Percentiles rank a stretch among this genome's conserved stretches.
Evolutionary conservation across 1,140 invertebrate species (phyloP).

Genomic region (Neodiprion pinetum): DNA sequence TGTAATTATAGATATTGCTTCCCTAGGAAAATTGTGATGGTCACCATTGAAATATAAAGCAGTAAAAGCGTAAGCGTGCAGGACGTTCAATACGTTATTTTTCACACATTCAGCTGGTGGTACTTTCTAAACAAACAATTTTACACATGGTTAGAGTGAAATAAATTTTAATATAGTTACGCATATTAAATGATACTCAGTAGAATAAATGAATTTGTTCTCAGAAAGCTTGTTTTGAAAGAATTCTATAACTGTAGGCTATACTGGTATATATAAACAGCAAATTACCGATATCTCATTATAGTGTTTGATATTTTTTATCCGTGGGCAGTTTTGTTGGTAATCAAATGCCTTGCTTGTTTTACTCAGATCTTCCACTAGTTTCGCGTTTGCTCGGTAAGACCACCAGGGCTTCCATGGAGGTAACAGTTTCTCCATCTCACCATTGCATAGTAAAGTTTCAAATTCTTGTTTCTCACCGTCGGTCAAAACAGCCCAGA

Average conservation of each 20-base stretch:
- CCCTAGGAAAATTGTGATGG: slow-evolving; percentile 65
- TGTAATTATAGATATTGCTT: slow-evolving; percentile 65
- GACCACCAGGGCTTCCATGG: slow-evolving; percentile 79
- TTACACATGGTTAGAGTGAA: slow-evolving; percentile 16
- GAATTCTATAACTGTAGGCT: no score
- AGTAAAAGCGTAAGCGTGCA: slow-evolving; percentile 71
- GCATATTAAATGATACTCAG: not conserved
- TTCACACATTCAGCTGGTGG: slow-evolving; percentile 68
- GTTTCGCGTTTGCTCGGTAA: slow-evolving; percentile 53
- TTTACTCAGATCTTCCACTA: slow-evolving; percentile 60
- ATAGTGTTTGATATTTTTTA: slow-evolving; percentile 62
- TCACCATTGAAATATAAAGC: slow-evolving; percentile 76
- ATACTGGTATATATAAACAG: not conserved
- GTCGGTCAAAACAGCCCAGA: slow-evolving; percentile 73
- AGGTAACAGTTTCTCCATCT: slow-evolving; percentile 70
- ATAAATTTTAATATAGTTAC: slow-evolving; percentile 26
- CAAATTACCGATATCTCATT: slow-evolving; percentile 62
- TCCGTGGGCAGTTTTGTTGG: slow-evolving; percentile 54
- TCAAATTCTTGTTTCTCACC: slow-evolving; percentile 77
- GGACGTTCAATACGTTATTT: slow-evolving; percentile 74
- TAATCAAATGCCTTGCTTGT: slow-evolving; percentile 37
- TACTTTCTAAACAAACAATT: slow-evolving; percentile 60
- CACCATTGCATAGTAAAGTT: slow-evolving; percentile 67
- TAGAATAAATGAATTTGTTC: not conserved
- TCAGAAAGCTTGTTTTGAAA: no score